Evolutionary conservation across 2,888 invertebrate genomes (phyloP).

Genomic region (Girardia tigrina): DNA sequence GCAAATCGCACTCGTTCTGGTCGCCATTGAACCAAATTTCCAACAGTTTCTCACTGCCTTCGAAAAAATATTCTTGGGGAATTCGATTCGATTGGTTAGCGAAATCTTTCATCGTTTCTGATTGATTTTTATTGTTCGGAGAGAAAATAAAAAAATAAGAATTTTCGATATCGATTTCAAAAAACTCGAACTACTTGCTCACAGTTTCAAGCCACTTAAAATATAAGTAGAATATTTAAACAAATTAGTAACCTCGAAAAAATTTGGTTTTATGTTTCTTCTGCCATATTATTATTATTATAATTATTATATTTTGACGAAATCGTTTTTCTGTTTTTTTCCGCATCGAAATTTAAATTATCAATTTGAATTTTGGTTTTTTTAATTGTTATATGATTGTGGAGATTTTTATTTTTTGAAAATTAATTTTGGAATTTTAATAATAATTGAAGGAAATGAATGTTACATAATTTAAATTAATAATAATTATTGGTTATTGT

Average conservation of each 20-base stretch:
- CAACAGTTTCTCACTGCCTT: slow-evolving; percentile 4
- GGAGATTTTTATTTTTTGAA: too few relatives aligned
- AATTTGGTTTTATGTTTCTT: too few relatives aligned
- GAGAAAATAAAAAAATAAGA: not conserved
- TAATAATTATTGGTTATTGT: too few relatives aligned
- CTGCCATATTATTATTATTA: too few relatives aligned
- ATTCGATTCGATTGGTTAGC: not conserved
- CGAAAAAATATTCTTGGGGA: slow-evolving; percentile 23
- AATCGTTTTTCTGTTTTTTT: too few relatives aligned
- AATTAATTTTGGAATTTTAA: too few relatives aligned
- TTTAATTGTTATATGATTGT: too few relatives aligned
- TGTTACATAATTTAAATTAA: too few relatives aligned
- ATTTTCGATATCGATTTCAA: not conserved
- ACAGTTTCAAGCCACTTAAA: slow-evolving; percentile 12
- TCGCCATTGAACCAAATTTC: not conserved
- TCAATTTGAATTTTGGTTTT: too few relatives aligned
- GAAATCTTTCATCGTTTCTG: not conserved
- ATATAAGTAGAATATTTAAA: slow-evolving; percentile 1
- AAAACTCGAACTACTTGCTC: not conserved
- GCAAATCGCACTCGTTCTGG: not conserved
- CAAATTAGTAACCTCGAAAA: not conserved
- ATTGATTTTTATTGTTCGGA: not conserved
- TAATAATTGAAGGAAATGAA: too few relatives aligned
- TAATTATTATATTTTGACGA: too few relatives aligned
- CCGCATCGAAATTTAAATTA: too few relatives aligned